Percentiles rank a stretch among this genome's conserved stretches.
Conservation (phyloP, 2,797 vertebrate species). For the Acridotheres tristis region DNA sequence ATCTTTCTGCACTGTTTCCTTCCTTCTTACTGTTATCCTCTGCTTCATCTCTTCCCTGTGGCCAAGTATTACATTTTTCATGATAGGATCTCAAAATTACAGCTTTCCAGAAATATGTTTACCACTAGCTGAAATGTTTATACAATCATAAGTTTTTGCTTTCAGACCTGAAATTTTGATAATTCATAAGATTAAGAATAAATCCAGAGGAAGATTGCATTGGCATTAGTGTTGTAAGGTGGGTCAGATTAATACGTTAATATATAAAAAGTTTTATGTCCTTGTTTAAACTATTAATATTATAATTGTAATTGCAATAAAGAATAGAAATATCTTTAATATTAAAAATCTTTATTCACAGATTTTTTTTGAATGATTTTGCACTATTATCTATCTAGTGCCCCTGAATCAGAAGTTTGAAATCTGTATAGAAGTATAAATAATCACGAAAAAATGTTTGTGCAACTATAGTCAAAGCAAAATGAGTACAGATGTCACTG, state of each 20-base stretch:
- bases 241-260: neutral
- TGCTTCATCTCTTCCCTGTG: neutral
- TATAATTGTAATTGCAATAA: neutral
- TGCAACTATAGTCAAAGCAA: neutral
- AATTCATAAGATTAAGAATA: neutral
- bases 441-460: neutral
- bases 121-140: neutral
- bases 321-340: neutral
- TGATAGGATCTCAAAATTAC: neutral
- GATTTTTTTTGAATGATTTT: neutral
- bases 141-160: neutral
- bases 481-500: neutral
- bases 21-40: neutral
- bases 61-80: neutral
- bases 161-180: neutral
- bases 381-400: neutral
- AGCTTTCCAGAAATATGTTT: neutral
- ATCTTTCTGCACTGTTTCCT: neutral
- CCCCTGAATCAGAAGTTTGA: neutral
- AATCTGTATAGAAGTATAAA: neutral
- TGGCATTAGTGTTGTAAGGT: neutral
- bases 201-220: neutral
- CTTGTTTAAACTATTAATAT: neutral
- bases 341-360: neutral
- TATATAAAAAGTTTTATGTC: neutral